phyloP scores from a whole-genome alignment of 2,113 vertebrate species.

The Rattus norvegicus region GRCr8 NC_086024.1:27894001-27894500 shows the following conservation, averaged over 20 bases:
- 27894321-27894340: background rate
- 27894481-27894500: background rate
- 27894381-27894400: background rate
- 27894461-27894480: background rate
- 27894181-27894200: background rate
- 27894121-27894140: conserved; percentile 10
- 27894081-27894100: background rate
- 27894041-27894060: background rate
- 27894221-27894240: background rate
- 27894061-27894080: too few species aligned
- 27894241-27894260: background rate
- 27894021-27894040: accelerated
- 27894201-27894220: background rate
- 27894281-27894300: background rate
- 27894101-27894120: background rate
- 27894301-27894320: background rate
- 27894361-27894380: background rate
- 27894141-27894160: conserved; percentile 32
- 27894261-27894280: background rate
- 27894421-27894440: background rate
- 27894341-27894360: background rate
- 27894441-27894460: background rate
- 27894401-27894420: background rate
- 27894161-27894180: background rate
- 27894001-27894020: background rate